Base-by-base conservation (phyloP, 2,113 vertebrate species). In the Struthio camelus region DNA sequence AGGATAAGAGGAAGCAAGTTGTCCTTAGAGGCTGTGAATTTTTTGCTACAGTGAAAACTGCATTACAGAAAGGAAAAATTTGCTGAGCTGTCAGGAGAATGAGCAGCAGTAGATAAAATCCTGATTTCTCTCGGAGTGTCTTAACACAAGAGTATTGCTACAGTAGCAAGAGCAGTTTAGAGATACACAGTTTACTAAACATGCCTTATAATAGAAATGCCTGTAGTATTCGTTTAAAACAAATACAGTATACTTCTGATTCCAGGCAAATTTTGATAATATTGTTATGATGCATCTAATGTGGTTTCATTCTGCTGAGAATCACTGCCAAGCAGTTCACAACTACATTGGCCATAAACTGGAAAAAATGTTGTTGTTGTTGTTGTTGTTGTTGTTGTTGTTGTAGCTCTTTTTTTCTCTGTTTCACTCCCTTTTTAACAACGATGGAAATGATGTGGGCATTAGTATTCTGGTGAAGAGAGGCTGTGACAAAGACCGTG, bases 401-500 rank as follows among this genome's bases (percentile, higher is more conserved):
- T 38, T 40, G 28, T 4, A 34, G 66, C 8, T 72, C 9, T 59
- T 24, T 78, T 48, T 36, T 28, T 40, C 42, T 67, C 20, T 46
- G 77, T 53, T 88, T 59, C 36, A 18, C 84, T 95, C 85, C 62
- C 36, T 53, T 62, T 56, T 30, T 40, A 61, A 14, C 54, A 3
- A 58, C 44, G 78, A 83, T 82, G 88, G 64, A 65, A 67, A 91
- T 80, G 96, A 80, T 19, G 27, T 14, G 73, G 94, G 54, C 93
- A 95, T 97, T 97, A 95, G 96, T 56, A 96, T 97, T 97, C 97
- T 54, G 84, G 69, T 62, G 93, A 93, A 96, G 97, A 92, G 93
- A 94, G 94, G 94, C 96, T 97, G 96, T 98, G 97, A 98, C 96
- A 97, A 89, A 95, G 96, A 34, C 92, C 17, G 34, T 94, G 89